phyloP scores from a whole-genome alignment of 2,888 invertebrate species.

The Ophion costatus region DNA sequence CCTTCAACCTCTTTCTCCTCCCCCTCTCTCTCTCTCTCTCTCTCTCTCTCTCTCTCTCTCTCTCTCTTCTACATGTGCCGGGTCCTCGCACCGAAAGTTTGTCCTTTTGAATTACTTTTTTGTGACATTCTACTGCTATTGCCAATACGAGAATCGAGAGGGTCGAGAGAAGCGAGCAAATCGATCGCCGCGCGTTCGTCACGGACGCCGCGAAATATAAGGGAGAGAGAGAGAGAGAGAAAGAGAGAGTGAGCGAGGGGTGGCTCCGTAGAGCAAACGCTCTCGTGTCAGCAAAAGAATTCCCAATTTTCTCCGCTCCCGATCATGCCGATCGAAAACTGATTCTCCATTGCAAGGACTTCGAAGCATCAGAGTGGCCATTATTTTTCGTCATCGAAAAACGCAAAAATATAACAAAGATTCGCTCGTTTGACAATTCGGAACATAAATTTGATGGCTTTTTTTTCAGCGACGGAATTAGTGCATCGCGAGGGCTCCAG shows the following conservation, averaged over 20 bases:
- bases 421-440: neutral
- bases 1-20: neutral
- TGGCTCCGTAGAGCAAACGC: conserved; percentile 23
- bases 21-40: conserved; percentile 18
- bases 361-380: too few species aligned
- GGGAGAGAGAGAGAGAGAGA: conserved; percentile 42
- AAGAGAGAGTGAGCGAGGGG: conserved; percentile 27
- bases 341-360: too few species aligned
- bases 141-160: conserved; percentile 57
- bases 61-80: conserved; percentile 18
- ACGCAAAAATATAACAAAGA: neutral
- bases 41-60: neutral
- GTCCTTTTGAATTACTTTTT: conserved; percentile 33
- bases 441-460: neutral
- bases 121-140: conserved; percentile 28
- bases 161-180: conserved; percentile 51
- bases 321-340: neutral
- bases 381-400: neutral
- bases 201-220: conserved; percentile 42
- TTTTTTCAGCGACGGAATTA: conserved; percentile 14
- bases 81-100: conserved; percentile 57
- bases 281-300: conserved; percentile 38
- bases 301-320: neutral
- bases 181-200: conserved; percentile 59
- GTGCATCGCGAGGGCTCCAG: neutral